These are phyloP conservation scores for Ametastegia equiseti DNA, from an alignment of 2,888 invertebrate species.

Conservation along the genomic window DNA sequence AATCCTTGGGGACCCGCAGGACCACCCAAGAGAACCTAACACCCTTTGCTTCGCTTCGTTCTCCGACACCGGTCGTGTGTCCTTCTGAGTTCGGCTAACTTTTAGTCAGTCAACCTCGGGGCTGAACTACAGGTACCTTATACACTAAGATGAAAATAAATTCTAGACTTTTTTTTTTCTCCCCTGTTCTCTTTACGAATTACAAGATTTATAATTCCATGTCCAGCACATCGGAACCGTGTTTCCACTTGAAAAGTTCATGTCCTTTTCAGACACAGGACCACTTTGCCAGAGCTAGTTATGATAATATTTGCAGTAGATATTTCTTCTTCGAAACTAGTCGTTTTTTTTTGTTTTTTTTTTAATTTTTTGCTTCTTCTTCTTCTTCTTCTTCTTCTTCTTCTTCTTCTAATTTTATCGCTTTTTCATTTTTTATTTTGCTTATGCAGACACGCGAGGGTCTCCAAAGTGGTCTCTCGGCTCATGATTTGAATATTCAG, in stretches of 20 bases:
- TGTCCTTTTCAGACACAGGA: too few species aligned
- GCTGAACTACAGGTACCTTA: constrained; percentile 13
- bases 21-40: constrained; percentile 74
- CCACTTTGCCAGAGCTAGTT: constrained; percentile 19
- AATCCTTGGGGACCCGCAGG: constrained; percentile 71
- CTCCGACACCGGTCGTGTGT: constrained; percentile 68
- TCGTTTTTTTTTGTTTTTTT: not conserved
- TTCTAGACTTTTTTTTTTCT: not conserved
- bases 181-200: not conserved
- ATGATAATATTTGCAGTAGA: constrained; percentile 4
- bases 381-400: not conserved
- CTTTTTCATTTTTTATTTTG: constrained; percentile 2
- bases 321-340: not conserved
- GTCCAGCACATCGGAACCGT: not conserved
- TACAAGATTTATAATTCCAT: not conserved
- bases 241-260: not conserved
- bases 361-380: not conserved
- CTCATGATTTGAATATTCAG: constrained; percentile 74
- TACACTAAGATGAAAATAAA: constrained; percentile 18
- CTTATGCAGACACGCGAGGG: constrained; percentile 40
- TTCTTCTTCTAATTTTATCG: not conserved
- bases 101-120: constrained; percentile 7
- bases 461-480: constrained; percentile 53
- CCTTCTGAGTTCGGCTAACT: constrained; percentile 54
- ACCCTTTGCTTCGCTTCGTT: constrained; percentile 65